Evolutionary conservation across 2,113 vertebrate genomes (phyloP), one percentile per base, ranked within the genome.

Genomic region (Brienomyrus brachyistius): DNA sequence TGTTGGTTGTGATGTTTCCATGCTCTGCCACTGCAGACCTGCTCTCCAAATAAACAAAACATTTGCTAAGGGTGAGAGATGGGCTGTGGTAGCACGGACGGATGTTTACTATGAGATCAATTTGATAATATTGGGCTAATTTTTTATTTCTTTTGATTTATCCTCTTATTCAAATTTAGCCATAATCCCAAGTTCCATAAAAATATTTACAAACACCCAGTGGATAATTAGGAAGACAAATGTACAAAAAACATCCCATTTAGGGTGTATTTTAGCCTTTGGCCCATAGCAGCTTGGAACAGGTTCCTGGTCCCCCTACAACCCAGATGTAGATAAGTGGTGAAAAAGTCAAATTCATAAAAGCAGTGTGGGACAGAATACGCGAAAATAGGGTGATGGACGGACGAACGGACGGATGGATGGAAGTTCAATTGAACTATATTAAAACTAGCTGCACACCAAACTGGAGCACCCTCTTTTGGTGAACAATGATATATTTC

Each of bases 111-210:
- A 11, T 87, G 10, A 90, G 27, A 88, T 87, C 87, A 43, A 52
- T 91, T 87, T 86, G 23, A 8, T 40, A 31, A 62, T 82, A 91
- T 90, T 88, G 86, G 31, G 51, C 31, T 92, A 7, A n/a, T 35
- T 19, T 15, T 77, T 40, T 40, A 40, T 2, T 40, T 40, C 15
- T 77, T 5, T 27, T 35, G 0, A 21, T 80, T 80, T 43, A 88
- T 80, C 35, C 2, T 31, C 13, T 91, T 31, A 35, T 82, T 80
- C 5, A 15, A 86, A 86, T 86, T 48, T 19, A 86, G 83, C 9
- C n/a, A 86, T 86, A 86, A 86, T 86, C 48, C 83, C 47, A 86
- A 50, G 23, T 86, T 51, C 83, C 47, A 51, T 50, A 86, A 85
- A 85, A 85, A 48, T 50, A 86, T 86, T 86, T 86, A 86, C 45